phyloP scores from a whole-genome alignment of 2,888 invertebrate genomes.

The Bellardia bayeri region DNA sequence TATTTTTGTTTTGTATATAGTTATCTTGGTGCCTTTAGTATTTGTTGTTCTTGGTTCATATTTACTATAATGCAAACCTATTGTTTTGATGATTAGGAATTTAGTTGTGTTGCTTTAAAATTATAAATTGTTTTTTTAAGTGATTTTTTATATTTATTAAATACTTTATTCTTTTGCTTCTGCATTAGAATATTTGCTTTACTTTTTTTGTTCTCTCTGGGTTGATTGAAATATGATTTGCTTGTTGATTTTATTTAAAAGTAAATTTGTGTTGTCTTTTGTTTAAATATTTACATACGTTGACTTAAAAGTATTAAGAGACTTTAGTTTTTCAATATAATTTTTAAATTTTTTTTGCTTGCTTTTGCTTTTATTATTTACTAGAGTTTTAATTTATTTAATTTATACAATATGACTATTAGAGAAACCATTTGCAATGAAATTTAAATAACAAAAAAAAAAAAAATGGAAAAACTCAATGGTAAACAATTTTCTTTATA shows the following conservation, averaged over 20 bases:
- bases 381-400: conserved; percentile 7
- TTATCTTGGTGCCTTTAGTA: conserved; percentile 62
- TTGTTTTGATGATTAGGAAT: conserved; percentile 34
- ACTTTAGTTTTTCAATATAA: conserved; percentile 26
- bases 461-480: not conserved
- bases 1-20: conserved; percentile 43
- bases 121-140: not conserved
- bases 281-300: conserved; percentile 51
- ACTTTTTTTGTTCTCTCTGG: conserved; percentile 6
- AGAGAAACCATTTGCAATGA: conserved; percentile 62
- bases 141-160: not conserved
- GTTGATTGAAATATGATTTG: conserved; percentile 1
- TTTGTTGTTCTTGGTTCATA: conserved; percentile 46
- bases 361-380: not conserved
- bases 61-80: conserved; percentile 21
- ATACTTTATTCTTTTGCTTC: not conserved
- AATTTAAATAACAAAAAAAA: conserved; percentile 23
- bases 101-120: conserved; percentile 21
- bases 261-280: conserved; percentile 14
- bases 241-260: conserved; percentile 5
- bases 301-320: not conserved
- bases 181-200: conserved; percentile 57
- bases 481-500: not conserved
- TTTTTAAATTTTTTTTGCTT: not conserved
- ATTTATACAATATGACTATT: conserved; percentile 30